These are phyloP conservation scores for Leptobrachium leishanense DNA, from an alignment of 2,113 vertebrate species.

Conservation along the genomic window DNA sequence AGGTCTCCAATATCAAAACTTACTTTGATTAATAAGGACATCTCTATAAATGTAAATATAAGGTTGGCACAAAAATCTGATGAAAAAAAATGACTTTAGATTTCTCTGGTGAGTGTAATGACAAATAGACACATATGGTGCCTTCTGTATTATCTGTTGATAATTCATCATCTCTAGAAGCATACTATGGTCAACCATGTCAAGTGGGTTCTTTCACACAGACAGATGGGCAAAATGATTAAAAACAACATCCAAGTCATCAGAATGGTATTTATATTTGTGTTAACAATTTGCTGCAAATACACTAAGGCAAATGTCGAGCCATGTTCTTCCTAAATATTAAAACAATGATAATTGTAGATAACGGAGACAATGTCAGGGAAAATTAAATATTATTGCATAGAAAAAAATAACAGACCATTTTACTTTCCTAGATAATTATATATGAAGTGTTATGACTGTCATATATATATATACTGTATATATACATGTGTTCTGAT, in stretches of 20 bases:
- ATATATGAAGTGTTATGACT: neutral
- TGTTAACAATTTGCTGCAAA: slow-evolving; percentile 16
- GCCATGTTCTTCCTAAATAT: neutral
- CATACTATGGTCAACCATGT: slow-evolving; percentile 25
- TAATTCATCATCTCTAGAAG: slow-evolving; percentile 35
- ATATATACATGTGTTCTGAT: no score
- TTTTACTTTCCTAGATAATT: neutral
- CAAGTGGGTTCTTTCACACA: slow-evolving; percentile 3
- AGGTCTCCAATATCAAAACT: neutral
- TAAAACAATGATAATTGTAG: slow-evolving; percentile 5
- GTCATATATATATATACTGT: no score
- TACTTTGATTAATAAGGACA: slow-evolving; percentile 16
- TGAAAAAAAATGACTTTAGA: slow-evolving; percentile 26
- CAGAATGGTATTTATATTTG: slow-evolving; percentile 6
- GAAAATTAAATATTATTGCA: neutral
- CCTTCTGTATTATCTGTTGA: slow-evolving; percentile 27
- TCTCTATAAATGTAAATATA: slow-evolving; percentile 9
- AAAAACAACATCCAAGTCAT: slow-evolving; percentile 7
- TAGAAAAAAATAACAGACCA: neutral
- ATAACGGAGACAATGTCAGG: neutral
- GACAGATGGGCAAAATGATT: slow-evolving; percentile 2
- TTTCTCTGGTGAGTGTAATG: slow-evolving; percentile 33
- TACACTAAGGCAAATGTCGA: slow-evolving; percentile 10
- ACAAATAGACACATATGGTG: slow-evolving; percentile 28
- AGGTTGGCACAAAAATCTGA: slow-evolving; percentile 15